These are phyloP conservation scores for Trissolcus brochymenae DNA, from an alignment of 2,888 invertebrate genomes.

Conservation along the genomic window DNA sequence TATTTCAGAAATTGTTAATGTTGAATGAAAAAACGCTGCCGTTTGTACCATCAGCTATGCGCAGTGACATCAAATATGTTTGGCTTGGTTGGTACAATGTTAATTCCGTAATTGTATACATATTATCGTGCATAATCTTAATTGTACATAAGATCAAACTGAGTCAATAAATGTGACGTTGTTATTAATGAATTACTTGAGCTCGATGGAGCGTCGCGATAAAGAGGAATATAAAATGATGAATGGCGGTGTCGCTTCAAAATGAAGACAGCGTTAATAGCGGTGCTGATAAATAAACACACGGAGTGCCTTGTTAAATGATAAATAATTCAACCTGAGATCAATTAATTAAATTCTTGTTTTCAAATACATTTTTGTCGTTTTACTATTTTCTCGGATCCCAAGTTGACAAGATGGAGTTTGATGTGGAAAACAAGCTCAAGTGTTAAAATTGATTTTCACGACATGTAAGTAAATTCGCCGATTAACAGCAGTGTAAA, in stretches of 20 bases:
- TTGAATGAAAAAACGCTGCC: neutral
- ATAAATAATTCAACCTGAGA: no score
- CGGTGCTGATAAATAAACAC: constrained; percentile 22
- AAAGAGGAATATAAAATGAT: constrained; percentile 46
- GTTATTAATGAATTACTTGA: constrained; percentile 49
- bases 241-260: constrained; percentile 28
- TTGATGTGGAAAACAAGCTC: no score
- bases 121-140: constrained; percentile 48
- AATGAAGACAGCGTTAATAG: constrained; percentile 24
- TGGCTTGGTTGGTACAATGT: constrained; percentile 14
- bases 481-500: neutral
- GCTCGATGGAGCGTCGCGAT: constrained; percentile 35
- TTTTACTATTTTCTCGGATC: no score
- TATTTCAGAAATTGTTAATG: neutral
- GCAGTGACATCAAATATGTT: constrained; percentile 23
- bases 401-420: no score
- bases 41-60: neutral
- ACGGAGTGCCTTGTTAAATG: no score
- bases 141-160: constrained; percentile 50
- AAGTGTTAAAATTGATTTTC: no score
- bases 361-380: no score
- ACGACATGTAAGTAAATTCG: neutral
- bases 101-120: constrained; percentile 42
- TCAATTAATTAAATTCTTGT: no score
- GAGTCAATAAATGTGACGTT: constrained; percentile 44